Conservation (phyloP, 64 coral and sea anemone species). For the Anthopleura sola region DNA sequence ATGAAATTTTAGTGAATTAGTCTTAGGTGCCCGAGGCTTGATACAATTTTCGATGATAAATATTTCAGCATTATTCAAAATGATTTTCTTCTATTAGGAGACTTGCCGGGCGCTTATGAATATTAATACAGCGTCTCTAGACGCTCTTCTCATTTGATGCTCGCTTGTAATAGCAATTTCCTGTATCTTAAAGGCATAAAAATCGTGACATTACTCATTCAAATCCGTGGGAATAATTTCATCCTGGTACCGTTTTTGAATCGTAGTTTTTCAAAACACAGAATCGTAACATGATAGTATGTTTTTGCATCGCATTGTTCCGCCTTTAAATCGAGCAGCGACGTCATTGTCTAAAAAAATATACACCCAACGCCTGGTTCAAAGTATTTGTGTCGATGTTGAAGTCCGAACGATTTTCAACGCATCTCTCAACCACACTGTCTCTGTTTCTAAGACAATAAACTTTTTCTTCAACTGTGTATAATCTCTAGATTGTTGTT, state of each 20-base stretch:
- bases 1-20: background rate
- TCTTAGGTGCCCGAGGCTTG: background rate
- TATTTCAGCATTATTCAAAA: background rate
- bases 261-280: background rate
- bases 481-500: slow-evolving; percentile 48
- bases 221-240: background rate
- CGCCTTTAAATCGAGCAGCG: background rate
- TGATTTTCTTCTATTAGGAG: background rate
- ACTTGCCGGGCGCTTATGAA: background rate
- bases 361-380: background rate
- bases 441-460: slow-evolving; percentile 67
- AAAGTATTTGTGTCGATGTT: slow-evolving; percentile 6
- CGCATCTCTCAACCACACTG: slow-evolving; percentile 74
- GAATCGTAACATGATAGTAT: background rate
- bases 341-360: background rate
- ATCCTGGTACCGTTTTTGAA: background rate
- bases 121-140: background rate
- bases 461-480: slow-evolving; percentile 40
- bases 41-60: background rate
- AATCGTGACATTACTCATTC: background rate
- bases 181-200: background rate
- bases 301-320: background rate
- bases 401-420: slow-evolving; percentile 55
- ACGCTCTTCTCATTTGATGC: background rate
- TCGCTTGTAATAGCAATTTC: background rate